phyloP scores from a whole-genome alignment of 2,888 invertebrate species.

The Watsonalla binaria region DNA sequence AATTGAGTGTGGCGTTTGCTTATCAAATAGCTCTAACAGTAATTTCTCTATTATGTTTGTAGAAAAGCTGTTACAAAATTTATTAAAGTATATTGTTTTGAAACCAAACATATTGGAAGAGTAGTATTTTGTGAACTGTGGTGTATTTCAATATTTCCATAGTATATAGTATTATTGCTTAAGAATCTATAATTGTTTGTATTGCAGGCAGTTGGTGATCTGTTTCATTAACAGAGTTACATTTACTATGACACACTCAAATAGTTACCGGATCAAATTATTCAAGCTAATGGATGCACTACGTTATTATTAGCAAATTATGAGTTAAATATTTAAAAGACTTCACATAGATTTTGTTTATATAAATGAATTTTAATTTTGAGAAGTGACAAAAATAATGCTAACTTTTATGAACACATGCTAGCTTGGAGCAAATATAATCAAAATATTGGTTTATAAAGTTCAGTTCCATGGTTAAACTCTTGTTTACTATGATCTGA shows the following conservation, averaged over 20 bases:
- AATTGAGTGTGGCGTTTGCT: too few relatives aligned
- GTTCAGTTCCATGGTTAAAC: neutral
- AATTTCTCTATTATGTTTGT: too few relatives aligned
- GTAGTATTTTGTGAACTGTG: too few relatives aligned
- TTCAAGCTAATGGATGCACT: conserved; percentile 45
- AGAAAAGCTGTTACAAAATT: too few relatives aligned
- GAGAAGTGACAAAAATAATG: conserved; percentile 24
- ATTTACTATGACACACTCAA: conserved; percentile 52
- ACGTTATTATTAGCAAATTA: conserved; percentile 22
- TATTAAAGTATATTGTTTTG: too few relatives aligned
- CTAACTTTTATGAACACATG: neutral
- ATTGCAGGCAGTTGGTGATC: conserved; percentile 78
- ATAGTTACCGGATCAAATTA: conserved; percentile 55
- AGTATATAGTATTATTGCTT: neutral
- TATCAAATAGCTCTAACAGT: too few relatives aligned
- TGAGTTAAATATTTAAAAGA: conserved; percentile 17
- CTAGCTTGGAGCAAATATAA: neutral
- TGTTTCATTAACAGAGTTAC: conserved; percentile 63
- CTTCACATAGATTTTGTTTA: neutral
- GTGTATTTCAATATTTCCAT: neutral
- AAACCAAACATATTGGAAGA: too few relatives aligned
- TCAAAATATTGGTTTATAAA: neutral
- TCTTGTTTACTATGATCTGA: too few relatives aligned
- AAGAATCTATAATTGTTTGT: conserved; percentile 55
- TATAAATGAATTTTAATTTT: conserved; percentile 16